Percentiles rank a stretch among this genome's conserved stretches.
Conservation (phyloP, 2,888 invertebrate species). For the Apamea sordens region DNA sequence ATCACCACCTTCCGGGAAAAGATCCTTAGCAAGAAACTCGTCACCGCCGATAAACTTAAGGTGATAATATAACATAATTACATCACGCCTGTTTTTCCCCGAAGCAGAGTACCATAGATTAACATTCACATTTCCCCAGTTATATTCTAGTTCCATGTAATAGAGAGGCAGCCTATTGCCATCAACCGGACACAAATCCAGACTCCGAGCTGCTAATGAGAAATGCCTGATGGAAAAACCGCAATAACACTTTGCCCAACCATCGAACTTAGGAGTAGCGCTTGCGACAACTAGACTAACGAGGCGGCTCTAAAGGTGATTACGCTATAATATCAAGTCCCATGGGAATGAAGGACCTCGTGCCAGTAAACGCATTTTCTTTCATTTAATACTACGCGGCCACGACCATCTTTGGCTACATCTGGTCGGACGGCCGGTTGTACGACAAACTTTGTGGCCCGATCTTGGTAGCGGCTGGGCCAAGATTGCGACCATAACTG, state of each 20-base stretch:
- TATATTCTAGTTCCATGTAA: background rate
- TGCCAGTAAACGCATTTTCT: background rate
- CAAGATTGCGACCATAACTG: no score
- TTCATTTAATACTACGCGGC: background rate
- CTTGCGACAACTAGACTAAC: no score
- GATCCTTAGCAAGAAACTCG: conserved; percentile 4
- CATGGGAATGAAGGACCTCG: background rate
- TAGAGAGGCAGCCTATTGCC: background rate
- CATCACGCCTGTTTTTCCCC: background rate
- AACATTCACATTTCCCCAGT: background rate
- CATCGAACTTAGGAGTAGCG: no score
- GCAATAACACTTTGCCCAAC: no score
- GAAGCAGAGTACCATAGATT: background rate
- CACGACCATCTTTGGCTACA: background rate
- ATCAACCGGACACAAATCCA: background rate
- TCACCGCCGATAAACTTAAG: conserved; percentile 22
- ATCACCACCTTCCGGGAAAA: conserved; percentile 17
- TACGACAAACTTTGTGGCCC: no score
- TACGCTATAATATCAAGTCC: background rate
- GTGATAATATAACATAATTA: conserved; percentile 1
- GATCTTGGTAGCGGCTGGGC: no score
- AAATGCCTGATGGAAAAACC: no score
- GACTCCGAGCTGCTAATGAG: background rate
- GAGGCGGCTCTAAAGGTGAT: no score
- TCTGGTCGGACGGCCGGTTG: no score